These are phyloP conservation scores for Micropterix aruncella DNA, from an alignment of 2,888 invertebrate genomes.

Conservation along the genomic window DNA sequence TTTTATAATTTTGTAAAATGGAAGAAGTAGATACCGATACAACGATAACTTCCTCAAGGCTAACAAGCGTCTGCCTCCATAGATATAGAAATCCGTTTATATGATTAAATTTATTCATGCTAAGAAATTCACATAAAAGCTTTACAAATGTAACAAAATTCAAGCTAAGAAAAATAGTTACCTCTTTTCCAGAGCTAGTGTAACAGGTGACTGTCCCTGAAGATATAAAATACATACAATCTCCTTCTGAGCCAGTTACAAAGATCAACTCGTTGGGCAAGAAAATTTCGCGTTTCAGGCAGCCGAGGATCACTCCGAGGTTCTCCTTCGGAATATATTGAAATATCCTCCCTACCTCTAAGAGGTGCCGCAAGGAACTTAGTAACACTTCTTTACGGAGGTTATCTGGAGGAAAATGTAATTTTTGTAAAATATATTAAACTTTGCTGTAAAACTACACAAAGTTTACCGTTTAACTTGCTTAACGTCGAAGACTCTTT, in stretches of 20 bases:
- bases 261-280: conserved; percentile 45
- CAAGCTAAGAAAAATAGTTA: too few relatives aligned
- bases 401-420: conserved; percentile 25
- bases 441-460: too few relatives aligned
- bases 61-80: too few relatives aligned
- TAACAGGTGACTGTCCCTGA: conserved; percentile 46
- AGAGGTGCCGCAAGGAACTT: conserved; percentile 37
- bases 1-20: too few relatives aligned
- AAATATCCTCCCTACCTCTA: conserved; percentile 40
- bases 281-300: conserved; percentile 40
- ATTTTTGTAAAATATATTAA: not conserved
- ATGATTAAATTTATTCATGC: too few relatives aligned
- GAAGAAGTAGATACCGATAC: too few relatives aligned
- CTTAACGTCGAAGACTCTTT: conserved; percentile 36
- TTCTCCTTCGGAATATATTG: conserved; percentile 28
- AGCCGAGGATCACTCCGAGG: conserved; percentile 36
- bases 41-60: too few relatives aligned
- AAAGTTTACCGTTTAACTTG: conserved; percentile 39
- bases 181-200: conserved; percentile 45
- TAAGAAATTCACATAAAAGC: too few relatives aligned
- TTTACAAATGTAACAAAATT: too few relatives aligned
- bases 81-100: too few relatives aligned
- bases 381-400: conserved; percentile 38
- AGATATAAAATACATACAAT: conserved; percentile 49
- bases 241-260: conserved; percentile 39